Evolutionary conservation across 2,888 invertebrate genomes (phyloP).

Genomic region (Acleris emargana): DNA sequence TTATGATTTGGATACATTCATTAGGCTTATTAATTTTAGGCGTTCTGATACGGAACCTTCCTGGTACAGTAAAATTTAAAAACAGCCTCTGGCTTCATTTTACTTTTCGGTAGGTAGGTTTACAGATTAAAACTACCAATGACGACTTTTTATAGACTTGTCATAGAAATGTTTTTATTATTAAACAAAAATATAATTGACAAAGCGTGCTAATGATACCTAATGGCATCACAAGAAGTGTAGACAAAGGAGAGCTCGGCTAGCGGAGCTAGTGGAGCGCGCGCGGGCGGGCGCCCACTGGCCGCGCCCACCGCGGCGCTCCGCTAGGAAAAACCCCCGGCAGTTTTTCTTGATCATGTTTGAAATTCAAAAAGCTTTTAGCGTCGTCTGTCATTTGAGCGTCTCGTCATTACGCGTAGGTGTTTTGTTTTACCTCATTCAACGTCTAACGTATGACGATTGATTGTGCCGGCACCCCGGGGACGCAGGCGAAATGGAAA

Average conservation of each 20-base stretch:
- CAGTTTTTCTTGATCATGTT: conserved; percentile 62
- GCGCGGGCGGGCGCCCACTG: conserved; percentile 71
- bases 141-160: too few species aligned
- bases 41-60: too few species aligned
- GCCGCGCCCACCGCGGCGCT: conserved; percentile 75
- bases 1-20: too few species aligned
- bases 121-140: too few species aligned
- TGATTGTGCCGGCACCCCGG: conserved; percentile 59
- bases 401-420: conserved; percentile 51
- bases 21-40: too few species aligned
- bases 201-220: conserved; percentile 22
- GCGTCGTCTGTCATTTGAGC: conserved; percentile 71
- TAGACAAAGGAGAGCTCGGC: conserved; percentile 38
- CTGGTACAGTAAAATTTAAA: too few species aligned
- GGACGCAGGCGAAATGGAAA: conserved; percentile 7
- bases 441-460: conserved; percentile 57
- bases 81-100: too few species aligned
- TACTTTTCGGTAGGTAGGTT: too few species aligned
- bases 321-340: conserved; percentile 68
- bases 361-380: conserved; percentile 78
- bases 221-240: conserved; percentile 29
- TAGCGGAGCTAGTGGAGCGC: conserved; percentile 51
- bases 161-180: not conserved
- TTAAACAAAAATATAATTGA: conserved; percentile 17
- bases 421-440: conserved; percentile 56